A percentile compares a stretch with the other conserved stretches of the same genome.
Evolutionary conservation across 2,797 vertebrate species (phyloP).

Genomic region (Tenualosa thibaudeaui): DNA sequence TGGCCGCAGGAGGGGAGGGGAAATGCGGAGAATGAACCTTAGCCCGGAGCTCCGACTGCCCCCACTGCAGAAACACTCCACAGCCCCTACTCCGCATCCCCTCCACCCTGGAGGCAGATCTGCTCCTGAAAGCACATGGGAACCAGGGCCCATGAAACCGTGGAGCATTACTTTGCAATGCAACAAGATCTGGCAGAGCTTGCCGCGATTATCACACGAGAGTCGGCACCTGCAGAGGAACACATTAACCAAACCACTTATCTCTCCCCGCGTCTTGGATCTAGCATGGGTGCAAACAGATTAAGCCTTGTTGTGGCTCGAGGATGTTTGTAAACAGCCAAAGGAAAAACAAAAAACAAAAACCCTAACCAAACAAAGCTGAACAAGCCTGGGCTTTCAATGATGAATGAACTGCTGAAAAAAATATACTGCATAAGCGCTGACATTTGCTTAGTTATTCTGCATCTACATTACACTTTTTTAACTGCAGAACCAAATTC

Average conservation of each 20-base stretch:
- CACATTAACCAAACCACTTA: constrained; percentile 21
- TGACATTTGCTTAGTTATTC: background rate
- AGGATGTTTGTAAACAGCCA: constrained; percentile 7
- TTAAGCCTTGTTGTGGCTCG: background rate
- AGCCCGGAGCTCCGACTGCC: constrained; percentile 40
- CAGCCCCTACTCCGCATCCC: constrained; percentile 38
- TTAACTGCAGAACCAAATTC: background rate
- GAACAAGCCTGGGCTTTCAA: background rate
- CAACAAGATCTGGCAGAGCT: background rate
- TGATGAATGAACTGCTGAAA: background rate
- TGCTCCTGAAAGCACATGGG: background rate
- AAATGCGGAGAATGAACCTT: constrained; percentile 52
- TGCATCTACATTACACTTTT: background rate
- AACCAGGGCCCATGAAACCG: background rate
- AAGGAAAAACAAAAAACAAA: background rate
- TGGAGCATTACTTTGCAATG: background rate
- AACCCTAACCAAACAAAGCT: background rate
- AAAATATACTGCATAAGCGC: background rate
- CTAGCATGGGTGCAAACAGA: background rate
- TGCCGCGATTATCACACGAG: background rate
- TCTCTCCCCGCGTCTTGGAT: constrained; percentile 4
- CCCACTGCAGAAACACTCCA: constrained; percentile 27
- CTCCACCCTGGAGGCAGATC: constrained; percentile 53
- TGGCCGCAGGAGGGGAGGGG: constrained; percentile 45
- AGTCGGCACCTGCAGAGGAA: constrained; percentile 5